Conservation (phyloP, 1,140 invertebrate genomes). For the Nephila pilipes region DNA sequence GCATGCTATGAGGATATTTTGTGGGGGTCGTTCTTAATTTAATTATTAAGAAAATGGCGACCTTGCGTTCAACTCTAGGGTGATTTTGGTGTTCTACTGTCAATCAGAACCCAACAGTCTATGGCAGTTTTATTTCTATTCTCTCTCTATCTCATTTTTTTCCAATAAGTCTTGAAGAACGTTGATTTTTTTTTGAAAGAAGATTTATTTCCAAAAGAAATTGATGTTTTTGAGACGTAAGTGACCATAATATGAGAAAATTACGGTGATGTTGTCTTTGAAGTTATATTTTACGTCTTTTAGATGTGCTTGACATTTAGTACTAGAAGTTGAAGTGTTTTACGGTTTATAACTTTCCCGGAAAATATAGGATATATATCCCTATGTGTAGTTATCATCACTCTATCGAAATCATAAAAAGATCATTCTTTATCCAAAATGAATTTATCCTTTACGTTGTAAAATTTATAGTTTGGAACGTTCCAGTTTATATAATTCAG, state of each 20-base stretch:
- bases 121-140: not conserved
- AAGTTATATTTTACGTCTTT: not conserved
- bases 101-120: not conserved
- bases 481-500: too few species aligned
- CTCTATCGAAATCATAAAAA: too few species aligned
- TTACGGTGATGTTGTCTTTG: not conserved
- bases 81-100: constrained; percentile 29
- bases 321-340: too few species aligned
- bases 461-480: too few species aligned
- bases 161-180: not conserved
- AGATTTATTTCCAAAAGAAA: not conserved
- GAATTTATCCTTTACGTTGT: too few species aligned
- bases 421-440: too few species aligned
- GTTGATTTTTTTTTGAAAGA: not conserved
- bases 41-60: not conserved
- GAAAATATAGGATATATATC: too few species aligned
- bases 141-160: not conserved
- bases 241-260: not conserved
- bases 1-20: not conserved
- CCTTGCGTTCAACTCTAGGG: not conserved
- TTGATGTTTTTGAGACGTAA: not conserved
- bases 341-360: too few species aligned
- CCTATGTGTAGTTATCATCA: too few species aligned
- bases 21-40: not conserved
- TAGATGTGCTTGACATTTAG: too few species aligned